These are phyloP conservation scores for Spatulosminthurus flaviceps DNA, from an alignment of 2,888 invertebrate species.

Conservation along the genomic window DNA sequence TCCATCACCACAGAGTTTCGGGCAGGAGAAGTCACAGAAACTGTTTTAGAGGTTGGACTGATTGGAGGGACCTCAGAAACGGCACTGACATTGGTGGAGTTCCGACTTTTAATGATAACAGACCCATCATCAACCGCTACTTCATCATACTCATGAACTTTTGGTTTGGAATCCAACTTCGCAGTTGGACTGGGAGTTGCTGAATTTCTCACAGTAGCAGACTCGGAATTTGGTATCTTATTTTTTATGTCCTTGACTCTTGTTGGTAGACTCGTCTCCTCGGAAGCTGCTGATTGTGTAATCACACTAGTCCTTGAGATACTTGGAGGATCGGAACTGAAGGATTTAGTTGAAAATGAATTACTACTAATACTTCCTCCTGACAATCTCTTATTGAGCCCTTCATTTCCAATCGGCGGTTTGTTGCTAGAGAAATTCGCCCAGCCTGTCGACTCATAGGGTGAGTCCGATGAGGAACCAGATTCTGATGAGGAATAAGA, in stretches of 20 bases:
- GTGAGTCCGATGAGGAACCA: constrained; percentile 16
- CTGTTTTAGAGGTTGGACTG: constrained; percentile 44
- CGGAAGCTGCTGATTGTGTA: neutral
- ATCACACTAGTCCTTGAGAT: too few species aligned
- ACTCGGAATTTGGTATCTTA: neutral
- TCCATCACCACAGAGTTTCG: constrained; percentile 60
- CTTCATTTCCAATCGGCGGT: neutral
- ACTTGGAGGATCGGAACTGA: too few species aligned
- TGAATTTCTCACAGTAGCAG: neutral
- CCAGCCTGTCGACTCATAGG: neutral
- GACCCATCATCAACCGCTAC: constrained; percentile 62
- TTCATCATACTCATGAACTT: constrained; percentile 60
- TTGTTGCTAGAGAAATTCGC: neutral
- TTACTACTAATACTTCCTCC: neutral
- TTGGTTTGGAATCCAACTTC: neutral
- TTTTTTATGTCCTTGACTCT: neutral
- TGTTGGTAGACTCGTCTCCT: neutral
- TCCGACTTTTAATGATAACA: constrained; percentile 49
- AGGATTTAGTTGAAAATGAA: too few species aligned
- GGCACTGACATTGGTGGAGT: constrained; percentile 10
- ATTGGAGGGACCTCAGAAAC: constrained; percentile 21
- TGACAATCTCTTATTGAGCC: neutral
- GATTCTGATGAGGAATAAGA: constrained; percentile 51
- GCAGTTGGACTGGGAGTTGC: neutral
- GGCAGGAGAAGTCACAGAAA: constrained; percentile 49